Percentiles rank a stretch among this genome's conserved stretches.
phyloP scores from a whole-genome alignment of 2,113 vertebrate species.

The Strix aluco region DNA sequence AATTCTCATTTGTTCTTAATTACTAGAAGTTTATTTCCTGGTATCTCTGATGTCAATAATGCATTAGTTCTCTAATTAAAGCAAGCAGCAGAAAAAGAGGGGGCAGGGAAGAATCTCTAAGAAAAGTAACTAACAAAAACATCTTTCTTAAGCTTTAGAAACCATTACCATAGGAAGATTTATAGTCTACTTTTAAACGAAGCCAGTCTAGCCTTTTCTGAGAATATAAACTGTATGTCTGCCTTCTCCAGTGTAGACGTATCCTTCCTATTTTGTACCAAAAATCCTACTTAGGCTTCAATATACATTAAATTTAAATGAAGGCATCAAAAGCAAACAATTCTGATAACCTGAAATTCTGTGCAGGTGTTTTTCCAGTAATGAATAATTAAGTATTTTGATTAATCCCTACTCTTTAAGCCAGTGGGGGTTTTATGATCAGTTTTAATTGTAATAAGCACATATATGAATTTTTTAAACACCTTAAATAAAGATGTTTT shows the following conservation, averaged over 20 bases:
- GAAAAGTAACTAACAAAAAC: neutral
- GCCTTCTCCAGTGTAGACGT: neutral
- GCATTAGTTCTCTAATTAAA: neutral
- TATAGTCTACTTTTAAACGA: neutral
- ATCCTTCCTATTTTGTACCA: neutral
- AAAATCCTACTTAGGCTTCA: neutral
- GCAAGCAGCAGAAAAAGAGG: neutral
- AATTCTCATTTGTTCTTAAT: neutral
- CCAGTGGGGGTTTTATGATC: neutral
- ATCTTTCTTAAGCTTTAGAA: neutral
- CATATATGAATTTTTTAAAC: neutral
- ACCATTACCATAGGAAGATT: neutral
- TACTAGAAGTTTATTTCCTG: neutral
- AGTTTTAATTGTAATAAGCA: neutral
- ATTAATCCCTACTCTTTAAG: neutral
- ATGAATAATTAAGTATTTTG: neutral
- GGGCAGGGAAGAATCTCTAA: neutral
- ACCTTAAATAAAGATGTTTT: neutral
- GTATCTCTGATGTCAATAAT: neutral
- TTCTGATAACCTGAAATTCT: neutral
- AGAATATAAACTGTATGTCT: neutral
- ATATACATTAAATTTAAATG: neutral
- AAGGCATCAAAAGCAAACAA: neutral
- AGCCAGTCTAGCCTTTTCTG: neutral
- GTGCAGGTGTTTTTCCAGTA: neutral